Evolutionary conservation across 92 coral and sea anemone species (phyloP).

Genomic region (Parazoanthus darwini): DNA sequence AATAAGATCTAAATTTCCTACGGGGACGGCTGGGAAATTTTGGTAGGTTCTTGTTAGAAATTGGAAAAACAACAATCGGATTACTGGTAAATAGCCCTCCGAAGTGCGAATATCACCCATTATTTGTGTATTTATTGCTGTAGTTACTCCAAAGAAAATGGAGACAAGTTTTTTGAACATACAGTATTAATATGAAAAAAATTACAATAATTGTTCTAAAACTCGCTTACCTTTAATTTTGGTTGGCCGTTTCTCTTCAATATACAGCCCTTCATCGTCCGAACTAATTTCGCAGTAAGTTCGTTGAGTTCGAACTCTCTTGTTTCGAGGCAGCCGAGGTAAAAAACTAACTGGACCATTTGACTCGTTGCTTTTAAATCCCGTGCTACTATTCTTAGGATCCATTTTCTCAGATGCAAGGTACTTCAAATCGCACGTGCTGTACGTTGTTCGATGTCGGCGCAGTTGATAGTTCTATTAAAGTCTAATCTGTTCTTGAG

Average conservation of each 20-base stretch:
- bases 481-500: conserved; percentile 25
- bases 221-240: conserved; percentile 3
- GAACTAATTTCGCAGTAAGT: conserved; percentile 61
- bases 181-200: background rate
- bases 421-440: conserved; percentile 33
- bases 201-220: background rate
- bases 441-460: background rate
- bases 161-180: background rate
- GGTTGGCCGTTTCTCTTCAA: conserved; percentile 28
- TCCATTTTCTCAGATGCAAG: conserved; percentile 25
- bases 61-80: background rate
- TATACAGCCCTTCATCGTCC: conserved; percentile 52
- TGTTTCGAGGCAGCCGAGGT: conserved; percentile 36
- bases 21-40: background rate
- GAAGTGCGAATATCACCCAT: conserved; percentile 24
- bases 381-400: background rate
- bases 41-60: background rate
- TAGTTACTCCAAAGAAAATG: background rate
- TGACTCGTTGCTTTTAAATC: conserved; percentile 2
- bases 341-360: background rate
- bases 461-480: conserved; percentile 6
- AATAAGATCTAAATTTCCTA: conserved; percentile 21
- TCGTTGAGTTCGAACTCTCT: conserved; percentile 49
- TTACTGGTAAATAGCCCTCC: conserved; percentile 6
- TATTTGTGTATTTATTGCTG: conserved; percentile 1